Conservation (phyloP, 2,113 vertebrate genomes). For the Benitochromis conjunctus region DNA sequence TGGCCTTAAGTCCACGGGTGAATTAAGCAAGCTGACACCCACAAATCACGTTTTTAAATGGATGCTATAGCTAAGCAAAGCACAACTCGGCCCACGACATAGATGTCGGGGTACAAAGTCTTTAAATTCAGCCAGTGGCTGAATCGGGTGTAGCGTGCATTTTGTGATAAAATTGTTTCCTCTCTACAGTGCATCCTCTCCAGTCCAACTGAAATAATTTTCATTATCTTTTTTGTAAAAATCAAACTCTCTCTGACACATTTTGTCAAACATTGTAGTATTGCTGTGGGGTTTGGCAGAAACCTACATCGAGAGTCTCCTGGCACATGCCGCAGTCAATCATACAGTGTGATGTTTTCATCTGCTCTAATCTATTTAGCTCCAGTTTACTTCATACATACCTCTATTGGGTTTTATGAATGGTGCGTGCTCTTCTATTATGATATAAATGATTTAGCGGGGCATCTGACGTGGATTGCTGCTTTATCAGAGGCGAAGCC, state of each 20-base stretch:
- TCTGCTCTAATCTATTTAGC: conserved; percentile 57
- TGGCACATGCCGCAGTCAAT: conserved; percentile 9
- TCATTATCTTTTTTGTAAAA: not conserved
- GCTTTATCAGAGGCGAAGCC: conserved; percentile 52
- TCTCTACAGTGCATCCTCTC: not conserved
- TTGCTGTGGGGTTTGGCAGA: not conserved
- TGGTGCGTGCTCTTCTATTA: conserved; percentile 35
- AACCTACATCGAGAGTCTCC: conserved; percentile 12
- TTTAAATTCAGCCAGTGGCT: not conserved
- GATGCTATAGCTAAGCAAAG: not conserved
- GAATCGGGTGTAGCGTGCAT: not conserved
- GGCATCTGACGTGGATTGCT: conserved; percentile 14
- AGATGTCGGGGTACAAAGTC: not conserved
- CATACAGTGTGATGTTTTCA: conserved; percentile 51
- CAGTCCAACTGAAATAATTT: not conserved
- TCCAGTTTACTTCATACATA: conserved; percentile 38
- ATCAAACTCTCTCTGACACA: conserved; percentile 16
- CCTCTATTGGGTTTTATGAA: conserved; percentile 52
- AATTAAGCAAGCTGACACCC: not conserved
- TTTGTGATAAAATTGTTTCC: not conserved
- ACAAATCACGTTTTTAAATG: not conserved
- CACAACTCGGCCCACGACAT: not conserved
- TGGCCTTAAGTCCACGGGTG: not conserved
- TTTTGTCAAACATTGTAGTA: not conserved
- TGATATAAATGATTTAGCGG: conserved; percentile 63